Evolutionary conservation across 2,113 vertebrate species (phyloP).

Genomic region (Antennarius striatus): DNA sequence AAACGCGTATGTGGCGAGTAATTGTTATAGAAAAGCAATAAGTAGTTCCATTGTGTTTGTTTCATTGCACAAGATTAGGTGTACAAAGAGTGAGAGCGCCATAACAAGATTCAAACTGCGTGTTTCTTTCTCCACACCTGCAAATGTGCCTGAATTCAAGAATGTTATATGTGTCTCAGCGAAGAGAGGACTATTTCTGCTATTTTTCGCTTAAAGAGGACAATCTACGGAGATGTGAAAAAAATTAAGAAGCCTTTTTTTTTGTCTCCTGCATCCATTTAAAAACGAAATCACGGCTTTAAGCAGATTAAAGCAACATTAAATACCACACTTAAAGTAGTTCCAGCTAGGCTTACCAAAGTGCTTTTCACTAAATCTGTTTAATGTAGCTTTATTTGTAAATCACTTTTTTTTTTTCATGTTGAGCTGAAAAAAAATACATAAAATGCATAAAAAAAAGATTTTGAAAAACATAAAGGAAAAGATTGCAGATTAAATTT

Average conservation of each 20-base stretch:
- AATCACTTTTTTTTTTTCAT: conserved; percentile 13
- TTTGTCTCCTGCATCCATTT: conserved; percentile 14
- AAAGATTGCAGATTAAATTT: conserved; percentile 33
- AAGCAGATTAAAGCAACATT: conserved; percentile 53
- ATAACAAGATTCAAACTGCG: not conserved
- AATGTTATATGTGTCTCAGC: not conserved
- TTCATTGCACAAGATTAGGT: not conserved
- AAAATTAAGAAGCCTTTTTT: not conserved
- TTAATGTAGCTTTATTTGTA: conserved; percentile 46
- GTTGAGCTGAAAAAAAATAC: conserved; percentile 26
- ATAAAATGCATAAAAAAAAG: conserved; percentile 2
- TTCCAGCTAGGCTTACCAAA: conserved; percentile 39
- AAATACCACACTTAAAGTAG: conserved; percentile 47
- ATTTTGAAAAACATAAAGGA: not conserved
- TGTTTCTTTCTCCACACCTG: not conserved
- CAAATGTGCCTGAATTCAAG: not conserved
- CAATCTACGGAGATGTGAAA: not conserved
- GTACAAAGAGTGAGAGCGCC: not conserved
- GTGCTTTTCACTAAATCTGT: conserved; percentile 52
- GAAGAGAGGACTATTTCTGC: not conserved
- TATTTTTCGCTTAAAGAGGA: not conserved
- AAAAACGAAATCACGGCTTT: conserved; percentile 15
- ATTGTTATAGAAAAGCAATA: not conserved
- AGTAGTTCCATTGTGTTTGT: not conserved
- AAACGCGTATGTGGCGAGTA: not conserved